Base-by-base conservation (phyloP, 2,888 invertebrate species). In the Galeruca laticollis region DNA sequence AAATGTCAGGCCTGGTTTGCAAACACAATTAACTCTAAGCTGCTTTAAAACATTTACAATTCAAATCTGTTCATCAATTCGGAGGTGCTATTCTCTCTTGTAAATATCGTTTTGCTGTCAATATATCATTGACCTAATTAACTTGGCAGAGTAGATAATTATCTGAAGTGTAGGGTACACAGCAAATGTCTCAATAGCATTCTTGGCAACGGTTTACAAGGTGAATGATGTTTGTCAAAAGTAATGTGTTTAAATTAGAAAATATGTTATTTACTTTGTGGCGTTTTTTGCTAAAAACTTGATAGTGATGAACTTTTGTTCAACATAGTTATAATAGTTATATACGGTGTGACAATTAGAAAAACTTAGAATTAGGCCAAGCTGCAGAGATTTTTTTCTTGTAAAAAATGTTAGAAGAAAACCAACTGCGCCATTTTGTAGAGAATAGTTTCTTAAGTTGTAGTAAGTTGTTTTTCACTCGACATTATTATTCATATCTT, bases 231-330 rank as follows among this genome's bases (percentile, higher is more conserved):
- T 47, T n/a, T n/a, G n/a, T 4, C 0, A 9, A 47, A 31, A 49
- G 59, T 59, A 49, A 15, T 65, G 2, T 54, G 26, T 60, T 37
- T n/a, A n/a, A n/a, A n/a, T n/a, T n/a, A n/a, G n/a, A n/a, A n/a
- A n/a, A n/a, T n/a, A n/a, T n/a, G n/a, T n/a, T n/a, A n/a, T n/a
- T n/a, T n/a, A n/a, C n/a, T n/a, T n/a, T n/a, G n/a, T n/a, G n/a
- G n/a, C n/a, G n/a, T n/a, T n/a, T n/a, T n/a, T n/a, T n/a, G n/a
- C n/a, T n/a, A n/a, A n/a, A n/a, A n/a, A n/a, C n/a, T n/a, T n/a
- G n/a, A n/a, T n/a, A n/a, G n/a, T n/a, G n/a, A n/a, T n/a, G n/a
- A n/a, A n/a, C n/a, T n/a, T n/a, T n/a, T n/a, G n/a, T n/a, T n/a
- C n/a, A n/a, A n/a, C n/a, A n/a, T n/a, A n/a, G n/a, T n/a, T n/a